These are phyloP conservation scores for Halcyon smyrnensis DNA, from an alignment of 2,797 vertebrate genomes.

Conservation along the genomic window DNA sequence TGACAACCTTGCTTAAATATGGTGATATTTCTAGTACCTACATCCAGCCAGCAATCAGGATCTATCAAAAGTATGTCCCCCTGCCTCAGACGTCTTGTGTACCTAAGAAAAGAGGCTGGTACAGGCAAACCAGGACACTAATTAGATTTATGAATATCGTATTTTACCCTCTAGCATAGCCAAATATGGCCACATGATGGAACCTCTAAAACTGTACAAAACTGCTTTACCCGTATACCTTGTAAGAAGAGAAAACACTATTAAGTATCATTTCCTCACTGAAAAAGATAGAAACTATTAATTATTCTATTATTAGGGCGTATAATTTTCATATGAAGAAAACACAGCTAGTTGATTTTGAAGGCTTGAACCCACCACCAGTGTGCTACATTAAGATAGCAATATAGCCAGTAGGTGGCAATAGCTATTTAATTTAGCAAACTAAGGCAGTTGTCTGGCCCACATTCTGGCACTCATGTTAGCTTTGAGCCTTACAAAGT, in stretches of 20 bases:
- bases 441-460: background rate
- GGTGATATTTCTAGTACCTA: background rate
- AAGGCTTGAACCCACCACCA: rapidly evolving
- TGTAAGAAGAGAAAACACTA: background rate
- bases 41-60: rapidly evolving
- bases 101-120: background rate
- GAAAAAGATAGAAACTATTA: background rate
- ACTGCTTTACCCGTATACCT: background rate
- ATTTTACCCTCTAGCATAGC: background rate
- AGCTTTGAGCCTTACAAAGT: background rate
- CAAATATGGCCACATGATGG: background rate
- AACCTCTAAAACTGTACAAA: background rate
- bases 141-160: background rate
- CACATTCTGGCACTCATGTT: background rate
- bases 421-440: conserved; percentile 23
- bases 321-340: background rate
- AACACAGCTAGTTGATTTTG: background rate
- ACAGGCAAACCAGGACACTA: background rate
- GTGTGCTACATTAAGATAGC: background rate
- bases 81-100: background rate
- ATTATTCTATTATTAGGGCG: background rate
- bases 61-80: background rate
- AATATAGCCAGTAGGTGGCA: conserved; percentile 55
- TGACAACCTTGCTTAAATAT: background rate
- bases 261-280: background rate